phyloP scores from a whole-genome alignment of 2,797 vertebrate species.

The Orestias chungarensis region DNA sequence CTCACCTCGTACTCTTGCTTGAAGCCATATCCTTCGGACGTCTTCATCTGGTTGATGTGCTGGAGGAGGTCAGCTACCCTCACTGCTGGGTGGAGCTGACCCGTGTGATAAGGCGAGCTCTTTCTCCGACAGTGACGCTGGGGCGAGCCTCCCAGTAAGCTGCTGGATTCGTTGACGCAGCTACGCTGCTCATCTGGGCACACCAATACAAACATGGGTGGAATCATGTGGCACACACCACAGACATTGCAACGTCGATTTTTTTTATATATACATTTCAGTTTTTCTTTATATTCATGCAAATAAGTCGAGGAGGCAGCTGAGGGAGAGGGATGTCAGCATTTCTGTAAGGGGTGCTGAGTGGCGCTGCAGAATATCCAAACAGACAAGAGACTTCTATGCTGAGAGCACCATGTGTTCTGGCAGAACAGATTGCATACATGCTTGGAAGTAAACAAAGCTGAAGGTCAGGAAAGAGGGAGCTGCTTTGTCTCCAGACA shows the following conservation, averaged over 20 bases:
- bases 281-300: constrained; percentile 28
- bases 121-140: constrained; percentile 86
- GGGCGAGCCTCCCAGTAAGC: constrained; percentile 89
- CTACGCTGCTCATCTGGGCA: constrained; percentile 87
- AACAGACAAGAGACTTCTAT: constrained; percentile 50
- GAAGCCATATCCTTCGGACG: constrained; percentile 93
- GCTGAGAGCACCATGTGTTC: constrained; percentile 36
- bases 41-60: constrained; percentile 99
- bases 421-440: constrained; percentile 44
- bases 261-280: not conserved
- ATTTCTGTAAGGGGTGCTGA: constrained; percentile 31
- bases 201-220: constrained; percentile 2
- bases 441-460: constrained; percentile 47
- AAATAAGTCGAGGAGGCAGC: constrained; percentile 28
- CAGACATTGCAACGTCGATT: not conserved
- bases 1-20: constrained; percentile 95
- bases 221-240: constrained; percentile 4
- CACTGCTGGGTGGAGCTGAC: constrained; percentile 93
- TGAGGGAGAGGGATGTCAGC: constrained; percentile 15
- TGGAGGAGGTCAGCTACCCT: constrained; percentile 94
- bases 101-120: constrained; percentile 93
- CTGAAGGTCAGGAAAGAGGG: constrained; percentile 52
- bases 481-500: constrained; percentile 34
- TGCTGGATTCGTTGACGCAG: constrained; percentile 92
- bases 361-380: constrained; percentile 40